Percentiles rank a stretch among this genome's conserved stretches.
These are phyloP conservation scores for Microtus montanus DNA, from an alignment of 2,113 vertebrate genomes.

Conservation along the genomic window DNA sequence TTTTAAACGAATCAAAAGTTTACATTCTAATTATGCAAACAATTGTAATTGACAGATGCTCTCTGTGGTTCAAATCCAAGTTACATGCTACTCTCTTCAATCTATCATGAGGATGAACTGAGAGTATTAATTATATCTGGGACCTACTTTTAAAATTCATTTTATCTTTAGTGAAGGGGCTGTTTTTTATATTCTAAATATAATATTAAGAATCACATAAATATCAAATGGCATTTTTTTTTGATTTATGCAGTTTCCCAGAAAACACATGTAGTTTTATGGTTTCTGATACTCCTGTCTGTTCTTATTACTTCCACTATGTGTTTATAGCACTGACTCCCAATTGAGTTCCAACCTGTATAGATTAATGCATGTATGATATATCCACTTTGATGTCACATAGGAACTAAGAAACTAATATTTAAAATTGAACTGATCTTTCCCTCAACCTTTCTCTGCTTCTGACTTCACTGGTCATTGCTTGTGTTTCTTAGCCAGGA, in stretches of 20 bases:
- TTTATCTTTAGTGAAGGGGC: background rate
- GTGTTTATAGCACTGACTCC: background rate
- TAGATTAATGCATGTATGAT: background rate
- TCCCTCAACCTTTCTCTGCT: background rate
- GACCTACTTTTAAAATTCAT: conserved; percentile 21
- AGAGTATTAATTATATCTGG: conserved; percentile 42
- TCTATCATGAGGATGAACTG: conserved; percentile 24
- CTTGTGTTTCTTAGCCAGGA: background rate
- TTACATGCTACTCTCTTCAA: background rate
- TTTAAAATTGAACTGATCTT: conserved; percentile 16
- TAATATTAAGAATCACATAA: conserved; percentile 23
- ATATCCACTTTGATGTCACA: background rate
- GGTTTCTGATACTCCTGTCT: background rate
- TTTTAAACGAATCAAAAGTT: conserved; percentile 64
- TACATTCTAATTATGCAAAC: conserved; percentile 53
- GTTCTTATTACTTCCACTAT: background rate
- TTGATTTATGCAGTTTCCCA: background rate
- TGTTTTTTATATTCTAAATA: conserved; percentile 43
- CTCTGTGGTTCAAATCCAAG: conserved; percentile 35
- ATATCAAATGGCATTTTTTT: conserved; percentile 13
- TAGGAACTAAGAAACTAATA: conserved; percentile 1
- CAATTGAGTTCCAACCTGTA: background rate
- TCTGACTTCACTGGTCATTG: background rate
- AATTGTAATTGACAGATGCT: conserved; percentile 46
- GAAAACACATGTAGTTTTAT: background rate